Percentiles rank a stretch among this genome's conserved stretches.
Conservation (phyloP, 2,113 vertebrate species). For the Marmota monax region DNA sequence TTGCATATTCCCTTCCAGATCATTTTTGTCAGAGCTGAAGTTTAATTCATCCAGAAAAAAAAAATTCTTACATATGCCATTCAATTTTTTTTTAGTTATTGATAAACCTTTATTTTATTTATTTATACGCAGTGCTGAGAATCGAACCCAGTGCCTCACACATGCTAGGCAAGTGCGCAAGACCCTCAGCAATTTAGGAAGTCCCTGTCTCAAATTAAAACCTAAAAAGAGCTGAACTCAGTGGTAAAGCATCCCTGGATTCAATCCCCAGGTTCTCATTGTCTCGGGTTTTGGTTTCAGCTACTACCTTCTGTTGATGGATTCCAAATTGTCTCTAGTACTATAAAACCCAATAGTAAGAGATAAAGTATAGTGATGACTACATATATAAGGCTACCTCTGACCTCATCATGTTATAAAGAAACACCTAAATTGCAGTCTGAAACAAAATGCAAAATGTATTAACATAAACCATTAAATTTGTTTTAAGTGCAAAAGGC, state of each 20-base stretch:
- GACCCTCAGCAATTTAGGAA: no score
- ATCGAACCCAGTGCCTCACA: no score
- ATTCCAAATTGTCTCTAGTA: neutral
- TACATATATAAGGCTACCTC: neutral
- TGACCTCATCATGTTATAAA: neutral
- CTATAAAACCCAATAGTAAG: neutral
- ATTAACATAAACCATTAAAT: neutral
- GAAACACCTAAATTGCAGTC: neutral
- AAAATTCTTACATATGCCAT: neutral
- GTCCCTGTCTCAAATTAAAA: no score
- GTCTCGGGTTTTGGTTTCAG: no score
- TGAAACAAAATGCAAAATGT: neutral
- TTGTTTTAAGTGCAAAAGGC: neutral
- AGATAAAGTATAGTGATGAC: neutral
- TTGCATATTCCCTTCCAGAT: conserved; percentile 10
- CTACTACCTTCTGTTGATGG: no score
- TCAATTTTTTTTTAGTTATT: no score
- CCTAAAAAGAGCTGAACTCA: no score
- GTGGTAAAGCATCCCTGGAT: no score
- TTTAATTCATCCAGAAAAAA: neutral
- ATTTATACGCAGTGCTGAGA: no score
- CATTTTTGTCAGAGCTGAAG: neutral
- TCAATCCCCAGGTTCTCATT: no score
- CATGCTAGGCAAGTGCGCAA: no score
- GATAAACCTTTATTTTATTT: no score